Base-by-base conservation (phyloP, 2,888 invertebrate species). In the Polyommatus iphigenia region DNA sequence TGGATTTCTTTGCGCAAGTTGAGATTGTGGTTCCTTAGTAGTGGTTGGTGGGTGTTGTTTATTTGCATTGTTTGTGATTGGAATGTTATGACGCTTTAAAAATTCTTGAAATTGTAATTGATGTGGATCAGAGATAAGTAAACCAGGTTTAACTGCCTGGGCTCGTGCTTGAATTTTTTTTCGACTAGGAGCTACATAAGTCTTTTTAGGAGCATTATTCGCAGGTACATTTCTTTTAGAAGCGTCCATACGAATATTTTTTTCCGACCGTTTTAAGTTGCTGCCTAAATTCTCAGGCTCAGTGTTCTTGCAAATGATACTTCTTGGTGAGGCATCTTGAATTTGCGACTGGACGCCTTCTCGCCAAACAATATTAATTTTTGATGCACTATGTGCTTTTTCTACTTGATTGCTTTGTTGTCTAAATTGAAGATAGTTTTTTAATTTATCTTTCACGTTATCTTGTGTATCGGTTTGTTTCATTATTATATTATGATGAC, bases 351-450 rank as follows among this genome's bases (percentile, higher is more conserved):
- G 24, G 10, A 67, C 24, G 62, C 62, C 67, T 67, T 67, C 67
- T 18, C 29, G 67, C 18, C 29, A 29, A 15, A 29, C 29, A 32
- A 67, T 67, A 5, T 67, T 62, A 71, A 32, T 36, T 32, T 71
- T 72, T 72, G 72, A 41, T 10, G 36, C 36, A 72, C 72, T 24
- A 10, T 29, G 13, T 29, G 13, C 32, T 8, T 72, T 41, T 72
- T 41, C 41, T 81, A 62, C 81, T 20, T 81, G 36, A 10, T 83
- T 79, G 80, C 85, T 88, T 71, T 87, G 84, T 41, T 86, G 85
- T 76, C 92, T 85, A 80, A 86, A 90, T 62, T 90, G 87, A 62
- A 93, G 81, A 3, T 93, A 84, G 80, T 86, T 88, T 5, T 85
- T 81, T 76, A 93, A 85, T 81, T 86, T 87, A 24, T 84, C 84